Percentiles rank a stretch among this genome's conserved stretches.
phyloP scores from a whole-genome alignment of 2,888 invertebrate genomes.

The Dermolepida albohirtum region DNA sequence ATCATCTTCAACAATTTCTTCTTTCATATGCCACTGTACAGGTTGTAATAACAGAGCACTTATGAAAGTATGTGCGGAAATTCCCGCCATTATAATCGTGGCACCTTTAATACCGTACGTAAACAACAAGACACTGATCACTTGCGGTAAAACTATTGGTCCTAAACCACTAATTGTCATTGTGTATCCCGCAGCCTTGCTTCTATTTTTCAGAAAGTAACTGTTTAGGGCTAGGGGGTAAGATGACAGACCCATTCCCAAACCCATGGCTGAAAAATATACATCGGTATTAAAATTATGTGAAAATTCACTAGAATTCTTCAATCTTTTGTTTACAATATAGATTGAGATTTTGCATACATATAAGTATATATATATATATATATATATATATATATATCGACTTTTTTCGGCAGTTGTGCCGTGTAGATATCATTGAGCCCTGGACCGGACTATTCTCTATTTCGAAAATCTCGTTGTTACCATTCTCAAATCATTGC shows the following conservation, averaged over 20 bases:
- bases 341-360: too few species aligned
- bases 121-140: conserved; percentile 70
- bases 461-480: too few species aligned
- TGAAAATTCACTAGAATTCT: too few species aligned
- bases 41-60: conserved; percentile 74
- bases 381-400: too few species aligned
- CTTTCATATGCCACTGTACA: conserved; percentile 73
- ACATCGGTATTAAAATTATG: conserved; percentile 5
- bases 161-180: conserved; percentile 76
- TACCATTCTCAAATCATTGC: too few species aligned
- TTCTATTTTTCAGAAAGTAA: conserved; percentile 73
- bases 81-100: conserved; percentile 71
- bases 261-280: conserved; percentile 71
- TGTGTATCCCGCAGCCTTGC: conserved; percentile 72
- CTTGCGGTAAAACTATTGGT: conserved; percentile 72
- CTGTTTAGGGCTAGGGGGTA: conserved; percentile 75
- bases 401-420: too few species aligned
- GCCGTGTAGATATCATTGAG: too few species aligned
- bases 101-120: conserved; percentile 72
- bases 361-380: too few species aligned
- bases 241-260: conserved; percentile 71
- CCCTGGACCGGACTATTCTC: too few species aligned
- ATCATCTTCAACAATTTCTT: conserved; percentile 44
- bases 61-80: conserved; percentile 72
- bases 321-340: too few species aligned